Conservation (phyloP, 2,888 invertebrate species). For the Buathra laborator region DNA sequence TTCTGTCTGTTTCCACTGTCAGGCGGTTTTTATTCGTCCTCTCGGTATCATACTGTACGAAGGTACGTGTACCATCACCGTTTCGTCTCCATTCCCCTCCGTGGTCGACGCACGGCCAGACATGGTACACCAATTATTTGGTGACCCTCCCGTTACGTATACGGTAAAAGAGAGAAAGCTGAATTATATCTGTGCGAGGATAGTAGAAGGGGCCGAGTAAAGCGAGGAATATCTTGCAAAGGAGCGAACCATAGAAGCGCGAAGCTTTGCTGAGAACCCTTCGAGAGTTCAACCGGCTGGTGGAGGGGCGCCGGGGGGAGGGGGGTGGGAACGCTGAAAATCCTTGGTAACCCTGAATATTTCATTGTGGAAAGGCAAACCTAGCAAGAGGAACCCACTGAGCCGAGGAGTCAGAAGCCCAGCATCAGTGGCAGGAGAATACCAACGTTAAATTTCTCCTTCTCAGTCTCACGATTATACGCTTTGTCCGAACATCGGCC, state of each 20-base stretch:
- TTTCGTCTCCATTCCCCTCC: not conserved
- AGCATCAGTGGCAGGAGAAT: slow-evolving; percentile 38
- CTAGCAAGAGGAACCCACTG: slow-evolving; percentile 3
- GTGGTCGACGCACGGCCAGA: not conserved
- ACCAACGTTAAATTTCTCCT: not conserved
- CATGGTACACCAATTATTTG: slow-evolving; percentile 44
- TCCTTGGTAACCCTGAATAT: slow-evolving; percentile 59
- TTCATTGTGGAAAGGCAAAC: slow-evolving; percentile 50
- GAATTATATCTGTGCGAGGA: slow-evolving; percentile 38
- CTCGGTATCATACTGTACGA: not conserved
- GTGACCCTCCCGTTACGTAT: slow-evolving; percentile 7
- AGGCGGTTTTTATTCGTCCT: slow-evolving; percentile 15
- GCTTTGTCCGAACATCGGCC: slow-evolving; percentile 43
- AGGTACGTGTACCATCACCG: not conserved
- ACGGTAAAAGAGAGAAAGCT: slow-evolving; percentile 32
- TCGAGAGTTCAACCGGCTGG: slow-evolving; percentile 38
- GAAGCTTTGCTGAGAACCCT: slow-evolving; percentile 24
- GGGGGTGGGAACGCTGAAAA: slow-evolving; percentile 46
- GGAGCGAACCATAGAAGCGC: slow-evolving; percentile 13
- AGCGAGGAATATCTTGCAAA: slow-evolving; percentile 24
- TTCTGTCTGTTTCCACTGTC: slow-evolving; percentile 9
- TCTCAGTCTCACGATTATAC: slow-evolving; percentile 6
- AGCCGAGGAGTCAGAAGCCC: slow-evolving; percentile 43
- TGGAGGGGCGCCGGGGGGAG: too few species aligned
- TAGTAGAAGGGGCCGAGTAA: not conserved